Conservation (phyloP, 2,888 invertebrate genomes). For the Limnephilus marmoratus region DNA sequence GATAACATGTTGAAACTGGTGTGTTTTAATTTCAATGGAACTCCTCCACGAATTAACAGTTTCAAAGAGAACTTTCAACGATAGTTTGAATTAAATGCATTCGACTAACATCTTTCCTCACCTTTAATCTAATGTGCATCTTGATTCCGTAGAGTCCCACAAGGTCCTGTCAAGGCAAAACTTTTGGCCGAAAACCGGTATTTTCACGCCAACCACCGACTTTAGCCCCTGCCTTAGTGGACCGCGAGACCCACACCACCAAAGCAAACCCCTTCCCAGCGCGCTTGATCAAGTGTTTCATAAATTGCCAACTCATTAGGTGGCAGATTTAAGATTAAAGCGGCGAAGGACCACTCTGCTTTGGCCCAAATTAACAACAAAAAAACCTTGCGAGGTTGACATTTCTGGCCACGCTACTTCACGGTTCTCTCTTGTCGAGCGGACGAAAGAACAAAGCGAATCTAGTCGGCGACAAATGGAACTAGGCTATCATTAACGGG, state of each 20-base stretch:
- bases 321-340: conserved; percentile 51
- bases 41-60: too few species aligned
- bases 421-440: conserved; percentile 23
- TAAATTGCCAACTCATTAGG: conserved; percentile 61
- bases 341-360: conserved; percentile 39
- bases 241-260: not conserved
- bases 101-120: not conserved
- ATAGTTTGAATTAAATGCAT: not conserved
- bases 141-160: not conserved
- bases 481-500: conserved; percentile 3
- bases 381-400: conserved; percentile 46
- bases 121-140: not conserved
- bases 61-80: too few species aligned
- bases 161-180: not conserved
- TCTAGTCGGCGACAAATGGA: conserved; percentile 22
- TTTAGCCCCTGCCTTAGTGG: not conserved
- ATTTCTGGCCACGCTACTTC: conserved; percentile 42
- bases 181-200: conserved; percentile 15
- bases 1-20: too few species aligned
- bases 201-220: conserved; percentile 12
- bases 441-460: conserved; percentile 11
- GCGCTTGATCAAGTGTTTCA: conserved; percentile 50
- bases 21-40: too few species aligned
- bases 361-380: conserved; percentile 40
- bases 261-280: not conserved